phyloP scores from a whole-genome alignment of 2,888 invertebrate species.

The Parnassius apollo region DNA sequence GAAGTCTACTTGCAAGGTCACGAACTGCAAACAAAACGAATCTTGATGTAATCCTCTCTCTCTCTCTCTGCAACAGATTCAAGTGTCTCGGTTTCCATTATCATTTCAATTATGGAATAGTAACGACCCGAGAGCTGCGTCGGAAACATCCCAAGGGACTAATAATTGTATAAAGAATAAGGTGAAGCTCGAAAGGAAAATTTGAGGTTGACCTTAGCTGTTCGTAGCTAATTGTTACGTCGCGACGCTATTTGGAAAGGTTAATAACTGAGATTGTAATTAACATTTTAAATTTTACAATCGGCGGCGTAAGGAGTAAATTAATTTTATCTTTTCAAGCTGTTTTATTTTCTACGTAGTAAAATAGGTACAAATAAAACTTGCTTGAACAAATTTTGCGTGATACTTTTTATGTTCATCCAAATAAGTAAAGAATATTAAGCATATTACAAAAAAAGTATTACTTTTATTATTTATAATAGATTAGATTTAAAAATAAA shows the following conservation, averaged over 20 bases:
- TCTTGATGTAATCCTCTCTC: constrained; percentile 46
- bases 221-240: constrained; percentile 25
- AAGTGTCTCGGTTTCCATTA: constrained; percentile 45
- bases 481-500: too few species aligned
- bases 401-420: constrained; percentile 8
- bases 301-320: constrained; percentile 16
- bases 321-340: constrained; percentile 19
- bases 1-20: constrained; percentile 47
- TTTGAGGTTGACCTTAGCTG: constrained; percentile 30
- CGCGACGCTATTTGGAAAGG: constrained; percentile 25
- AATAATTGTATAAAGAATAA: constrained; percentile 32
- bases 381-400: constrained; percentile 9
- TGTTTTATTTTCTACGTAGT: constrained; percentile 5
- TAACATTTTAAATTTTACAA: constrained; percentile 25
- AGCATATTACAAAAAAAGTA: too few species aligned
- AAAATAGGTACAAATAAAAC: constrained; percentile 8
- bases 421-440: too few species aligned
- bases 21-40: constrained; percentile 52
- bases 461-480: too few species aligned
- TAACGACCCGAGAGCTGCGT: constrained; percentile 29
- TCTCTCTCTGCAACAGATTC: constrained; percentile 42
- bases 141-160: constrained; percentile 31
- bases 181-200: constrained; percentile 30
- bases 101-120: constrained; percentile 41
- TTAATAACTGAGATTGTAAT: constrained; percentile 25